These are phyloP conservation scores for Ctena decussata DNA, from an alignment of 2,888 invertebrate species.

Conservation along the genomic window DNA sequence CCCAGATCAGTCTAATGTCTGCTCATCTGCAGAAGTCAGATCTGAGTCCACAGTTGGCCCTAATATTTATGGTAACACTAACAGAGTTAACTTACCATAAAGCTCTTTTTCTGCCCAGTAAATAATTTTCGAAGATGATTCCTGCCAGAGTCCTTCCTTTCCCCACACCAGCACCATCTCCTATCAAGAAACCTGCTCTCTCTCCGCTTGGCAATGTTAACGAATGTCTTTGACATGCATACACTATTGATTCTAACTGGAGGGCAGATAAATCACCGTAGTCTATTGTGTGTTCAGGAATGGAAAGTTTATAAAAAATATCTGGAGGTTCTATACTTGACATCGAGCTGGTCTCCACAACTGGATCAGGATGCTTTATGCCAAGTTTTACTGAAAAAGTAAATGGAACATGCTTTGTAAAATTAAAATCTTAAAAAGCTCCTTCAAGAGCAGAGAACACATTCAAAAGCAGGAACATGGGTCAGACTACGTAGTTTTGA, in stretches of 20 bases:
- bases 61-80: too few species aligned
- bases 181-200: slow-evolving; percentile 98
- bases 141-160: slow-evolving; percentile 96
- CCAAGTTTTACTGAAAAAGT: slow-evolving; percentile 93
- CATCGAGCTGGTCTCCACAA: slow-evolving; percentile 99
- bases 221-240: slow-evolving; percentile 98
- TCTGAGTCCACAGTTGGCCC: too few species aligned
- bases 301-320: slow-evolving; percentile 91
- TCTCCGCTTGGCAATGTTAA: slow-evolving; percentile 95
- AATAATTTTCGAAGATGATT: slow-evolving; percentile 98
- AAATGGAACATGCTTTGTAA: too few species aligned
- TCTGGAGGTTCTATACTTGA: slow-evolving; percentile 98
- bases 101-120: slow-evolving; percentile 97
- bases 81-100: too few species aligned
- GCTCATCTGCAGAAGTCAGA: too few species aligned
- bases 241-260: slow-evolving; percentile 98
- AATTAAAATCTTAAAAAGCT: too few species aligned
- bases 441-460: too few species aligned
- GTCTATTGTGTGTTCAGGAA: slow-evolving; percentile 93
- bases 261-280: slow-evolving; percentile 96
- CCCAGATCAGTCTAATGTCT: too few species aligned
- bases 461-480: too few species aligned
- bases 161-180: slow-evolving; percentile 94
- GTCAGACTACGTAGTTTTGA: too few species aligned
- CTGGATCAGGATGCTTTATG: slow-evolving; percentile 98